Base-by-base conservation (phyloP, 1,140 invertebrate genomes). In the Calephelis virginiensis region DNA sequence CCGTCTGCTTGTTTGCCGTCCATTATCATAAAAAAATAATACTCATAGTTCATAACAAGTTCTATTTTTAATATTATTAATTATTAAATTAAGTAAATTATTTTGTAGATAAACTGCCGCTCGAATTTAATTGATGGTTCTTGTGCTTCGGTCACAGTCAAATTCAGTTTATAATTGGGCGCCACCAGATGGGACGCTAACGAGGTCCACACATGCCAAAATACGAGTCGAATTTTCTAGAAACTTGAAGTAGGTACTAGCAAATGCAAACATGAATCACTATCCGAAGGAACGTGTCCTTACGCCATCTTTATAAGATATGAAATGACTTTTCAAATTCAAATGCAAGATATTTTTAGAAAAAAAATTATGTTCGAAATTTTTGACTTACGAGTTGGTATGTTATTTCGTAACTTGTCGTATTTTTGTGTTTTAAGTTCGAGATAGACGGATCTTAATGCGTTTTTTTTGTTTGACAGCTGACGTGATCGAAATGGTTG, bases 111-210 rank as follows among this genome's bases (percentile, higher is more conserved):
- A 53, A 28, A 56, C 14, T 56, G 17, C 10, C 8, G 17, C 6
- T 56, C 7, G 10, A 37, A 56, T 56, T 56, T 56, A 56, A 56
- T 56, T 56, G 14, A 56, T 56, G 17, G 17, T 14, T 56, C 53
- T 37, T 37, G 53, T 56, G 53, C 14, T 12, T 37, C 53, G 37
- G 53, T 28, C 53, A 56, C 53, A 56, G 14, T 56, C 53, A 56
- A 56, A 56, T 14, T 56, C 28, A 56, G 53, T 56, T 56, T 56
- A 56, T 56, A 56, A 56, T 56, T 56, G 53, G 53, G 53, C 53
- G 53, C 17, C 53, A 28, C 17, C 53, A 17, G 28, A 28, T 56
- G 14, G 50, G 17, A 28, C 28, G 50, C 50, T 56, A 56, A 56
- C 50, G 50, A 56, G 50, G 50, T 53, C 49, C 49, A 17, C 49